Evolutionary conservation across 2,113 vertebrate species (phyloP).

Genomic region (Saccopteryx bilineata): DNA sequence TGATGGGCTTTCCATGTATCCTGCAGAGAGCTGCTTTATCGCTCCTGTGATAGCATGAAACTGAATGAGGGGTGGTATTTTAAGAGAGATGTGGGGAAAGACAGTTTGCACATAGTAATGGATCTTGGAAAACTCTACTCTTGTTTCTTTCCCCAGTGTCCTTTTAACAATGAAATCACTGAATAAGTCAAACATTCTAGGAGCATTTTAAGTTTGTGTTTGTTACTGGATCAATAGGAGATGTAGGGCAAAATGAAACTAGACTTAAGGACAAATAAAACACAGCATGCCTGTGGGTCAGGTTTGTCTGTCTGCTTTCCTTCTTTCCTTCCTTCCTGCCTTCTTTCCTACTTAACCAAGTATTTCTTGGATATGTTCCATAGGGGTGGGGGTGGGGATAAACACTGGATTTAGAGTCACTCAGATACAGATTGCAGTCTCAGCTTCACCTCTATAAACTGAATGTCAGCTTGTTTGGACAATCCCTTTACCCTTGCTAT

Average conservation of each 20-base stretch:
- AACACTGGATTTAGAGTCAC: not conserved
- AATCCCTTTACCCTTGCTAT: not conserved
- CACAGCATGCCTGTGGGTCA: not conserved
- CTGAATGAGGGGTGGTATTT: slow-evolving; percentile 84
- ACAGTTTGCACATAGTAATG: slow-evolving; percentile 80
- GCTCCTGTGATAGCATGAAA: slow-evolving; percentile 82
- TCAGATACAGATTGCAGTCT: not conserved
- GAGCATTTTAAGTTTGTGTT: slow-evolving; percentile 84
- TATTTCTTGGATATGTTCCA: not conserved
- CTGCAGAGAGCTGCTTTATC: slow-evolving; percentile 81
- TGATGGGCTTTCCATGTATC: slow-evolving; percentile 76
- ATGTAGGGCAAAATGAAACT: slow-evolving; percentile 33
- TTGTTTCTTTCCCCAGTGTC: slow-evolving; percentile 79
- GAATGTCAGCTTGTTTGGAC: not conserved
- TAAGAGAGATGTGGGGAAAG: slow-evolving; percentile 70
- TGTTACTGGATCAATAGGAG: slow-evolving; percentile 73
- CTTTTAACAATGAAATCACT: slow-evolving; percentile 84
- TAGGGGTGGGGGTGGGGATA: no score
- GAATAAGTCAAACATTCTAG: slow-evolving; percentile 80
- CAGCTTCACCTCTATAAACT: not conserved
- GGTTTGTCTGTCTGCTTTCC: not conserved
- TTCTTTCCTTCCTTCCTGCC: not conserved
- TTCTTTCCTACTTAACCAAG: not conserved
- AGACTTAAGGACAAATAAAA: slow-evolving; percentile 47
- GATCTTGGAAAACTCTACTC: slow-evolving; percentile 81